phyloP scores from a whole-genome alignment of 2,888 invertebrate genomes.

The Pachliopta kotzebuea region DNA sequence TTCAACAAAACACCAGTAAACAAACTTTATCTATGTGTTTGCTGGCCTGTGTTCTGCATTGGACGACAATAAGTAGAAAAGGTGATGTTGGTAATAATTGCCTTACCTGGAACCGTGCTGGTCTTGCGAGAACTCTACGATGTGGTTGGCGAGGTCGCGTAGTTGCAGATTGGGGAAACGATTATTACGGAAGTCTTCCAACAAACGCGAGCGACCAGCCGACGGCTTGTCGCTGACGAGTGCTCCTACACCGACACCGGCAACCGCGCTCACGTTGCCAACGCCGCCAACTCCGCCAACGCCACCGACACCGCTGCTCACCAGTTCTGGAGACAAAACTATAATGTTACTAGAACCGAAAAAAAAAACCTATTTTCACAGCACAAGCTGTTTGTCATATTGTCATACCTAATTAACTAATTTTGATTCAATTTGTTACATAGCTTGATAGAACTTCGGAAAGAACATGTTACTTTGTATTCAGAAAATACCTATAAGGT shows the following conservation, averaged over 20 bases:
- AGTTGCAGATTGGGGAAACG: constrained; percentile 93
- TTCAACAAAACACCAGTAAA: no score
- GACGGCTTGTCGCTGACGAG: constrained; percentile 74
- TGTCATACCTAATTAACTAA: no score
- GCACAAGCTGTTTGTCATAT: no score
- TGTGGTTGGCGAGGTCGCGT: constrained; percentile 97
- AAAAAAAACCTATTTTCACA: no score
- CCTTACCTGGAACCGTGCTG: constrained; percentile 94
- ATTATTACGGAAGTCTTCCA: constrained; percentile 97
- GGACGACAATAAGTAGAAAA: background rate
- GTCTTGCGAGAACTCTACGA: constrained; percentile 99
- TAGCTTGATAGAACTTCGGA: no score
- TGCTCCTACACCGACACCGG: constrained; percentile 49
- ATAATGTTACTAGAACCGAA: no score
- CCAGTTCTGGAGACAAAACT: constrained; percentile 48
- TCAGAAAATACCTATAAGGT: no score
- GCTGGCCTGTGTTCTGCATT: no score
- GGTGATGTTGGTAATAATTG: background rate
- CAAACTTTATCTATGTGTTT: no score
- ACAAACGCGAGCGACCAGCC: constrained; percentile 90
- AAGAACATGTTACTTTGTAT: no score
- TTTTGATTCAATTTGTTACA: no score
- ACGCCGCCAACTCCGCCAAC: constrained; percentile 46
- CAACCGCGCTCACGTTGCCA: constrained; percentile 44
- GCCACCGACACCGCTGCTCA: constrained; percentile 58